These are phyloP conservation scores for Agrotis puta DNA, from an alignment of 2,888 invertebrate genomes.

Conservation along the genomic window DNA sequence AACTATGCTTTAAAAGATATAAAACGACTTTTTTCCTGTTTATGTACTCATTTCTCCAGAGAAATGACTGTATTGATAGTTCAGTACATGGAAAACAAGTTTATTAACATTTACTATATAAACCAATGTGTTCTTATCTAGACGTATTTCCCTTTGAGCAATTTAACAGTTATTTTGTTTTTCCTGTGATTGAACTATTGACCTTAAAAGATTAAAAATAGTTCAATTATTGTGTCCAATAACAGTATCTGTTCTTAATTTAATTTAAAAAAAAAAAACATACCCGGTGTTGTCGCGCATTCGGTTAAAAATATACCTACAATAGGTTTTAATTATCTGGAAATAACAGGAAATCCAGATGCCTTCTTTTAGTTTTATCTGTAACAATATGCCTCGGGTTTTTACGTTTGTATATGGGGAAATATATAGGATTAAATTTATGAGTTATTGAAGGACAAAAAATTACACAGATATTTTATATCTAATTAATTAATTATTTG, in stretches of 20 bases:
- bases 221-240: neutral
- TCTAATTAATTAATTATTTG: too few species aligned
- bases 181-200: slow-evolving; percentile 2
- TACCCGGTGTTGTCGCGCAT: neutral
- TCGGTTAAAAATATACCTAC: neutral
- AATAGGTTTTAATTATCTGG: neutral
- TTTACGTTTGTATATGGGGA: slow-evolving; percentile 13
- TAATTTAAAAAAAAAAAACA: neutral
- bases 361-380: slow-evolving; percentile 26
- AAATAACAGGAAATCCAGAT: slow-evolving; percentile 30
- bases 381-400: neutral
- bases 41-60: neutral
- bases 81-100: neutral
- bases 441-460: neutral
- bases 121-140: slow-evolving; percentile 17
- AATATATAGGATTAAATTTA: slow-evolving; percentile 4
- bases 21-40: slow-evolving; percentile 32
- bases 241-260: slow-evolving; percentile 7
- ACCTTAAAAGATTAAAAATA: neutral
- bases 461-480: neutral
- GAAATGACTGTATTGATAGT: slow-evolving; percentile 13
- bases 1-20: neutral
- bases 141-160: slow-evolving; percentile 47
- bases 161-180: slow-evolving; percentile 20
- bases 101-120: slow-evolving; percentile 9